Evolutionary conservation across 2,113 vertebrate species (phyloP).

Genomic region (Baryphthengus martii): DNA sequence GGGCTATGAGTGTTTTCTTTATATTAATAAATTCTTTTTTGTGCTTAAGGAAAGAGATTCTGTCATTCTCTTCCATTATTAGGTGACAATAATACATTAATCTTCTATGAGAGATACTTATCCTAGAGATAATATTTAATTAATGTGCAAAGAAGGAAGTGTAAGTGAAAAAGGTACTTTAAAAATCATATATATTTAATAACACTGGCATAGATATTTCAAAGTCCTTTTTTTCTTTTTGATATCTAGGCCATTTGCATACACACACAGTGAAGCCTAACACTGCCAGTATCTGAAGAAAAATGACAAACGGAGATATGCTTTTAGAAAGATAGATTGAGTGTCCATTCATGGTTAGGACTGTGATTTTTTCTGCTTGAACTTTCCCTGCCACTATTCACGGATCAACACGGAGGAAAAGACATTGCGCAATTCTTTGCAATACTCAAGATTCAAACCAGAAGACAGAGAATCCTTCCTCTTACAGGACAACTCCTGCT

Average conservation of each 20-base stretch:
- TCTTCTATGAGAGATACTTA: slow-evolving; percentile 43
- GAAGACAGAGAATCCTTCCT: not conserved
- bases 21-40: slow-evolving; percentile 40
- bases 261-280: not conserved
- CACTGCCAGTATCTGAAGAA: not conserved
- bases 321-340: not conserved
- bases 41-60: slow-evolving; percentile 15
- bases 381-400: not conserved
- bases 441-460: not conserved
- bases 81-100: slow-evolving; percentile 43
- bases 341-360: not conserved
- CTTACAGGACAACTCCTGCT: not conserved
- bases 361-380: not conserved
- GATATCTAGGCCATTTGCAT: slow-evolving; percentile 41
- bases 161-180: slow-evolving; percentile 44
- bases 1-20: slow-evolving; percentile 40
- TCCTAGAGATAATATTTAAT: slow-evolving; percentile 58
- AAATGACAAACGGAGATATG: not conserved
- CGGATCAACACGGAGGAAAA: not conserved
- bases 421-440: not conserved
- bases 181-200: slow-evolving; percentile 55
- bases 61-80: slow-evolving; percentile 31
- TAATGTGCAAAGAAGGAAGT: slow-evolving; percentile 27
- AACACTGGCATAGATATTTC: slow-evolving; percentile 35
- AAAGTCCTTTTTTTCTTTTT: slow-evolving; percentile 22